A percentile compares a stretch with the other conserved stretches of the same genome.
Conservation (phyloP, 2,888 invertebrate species). For the Eristalis intricaria region DNA sequence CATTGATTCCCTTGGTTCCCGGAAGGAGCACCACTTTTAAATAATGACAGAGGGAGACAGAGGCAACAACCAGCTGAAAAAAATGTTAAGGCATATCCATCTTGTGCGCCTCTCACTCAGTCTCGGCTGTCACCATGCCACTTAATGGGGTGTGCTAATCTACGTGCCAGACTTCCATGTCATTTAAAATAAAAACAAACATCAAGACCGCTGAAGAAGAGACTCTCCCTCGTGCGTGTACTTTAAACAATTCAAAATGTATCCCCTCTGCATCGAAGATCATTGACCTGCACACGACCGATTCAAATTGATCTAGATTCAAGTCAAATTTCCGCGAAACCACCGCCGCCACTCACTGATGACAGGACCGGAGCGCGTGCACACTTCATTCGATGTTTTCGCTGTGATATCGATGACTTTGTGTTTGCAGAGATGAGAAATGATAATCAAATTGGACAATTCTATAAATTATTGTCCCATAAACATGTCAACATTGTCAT, state of each 20-base stretch:
- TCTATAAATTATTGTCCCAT: constrained; percentile 47
- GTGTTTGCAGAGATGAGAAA: constrained; percentile 4
- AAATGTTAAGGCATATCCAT: constrained; percentile 22
- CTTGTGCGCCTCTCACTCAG: constrained; percentile 35
- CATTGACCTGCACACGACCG: background rate
- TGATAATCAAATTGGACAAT: constrained; percentile 46
- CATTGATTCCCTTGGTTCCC: background rate
- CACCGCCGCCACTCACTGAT: background rate
- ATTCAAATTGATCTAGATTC: background rate
- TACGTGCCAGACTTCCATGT: constrained; percentile 13
- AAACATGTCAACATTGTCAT: constrained; percentile 67
- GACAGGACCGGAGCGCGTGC: background rate
- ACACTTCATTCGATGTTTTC: background rate
- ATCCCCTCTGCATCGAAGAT: background rate
- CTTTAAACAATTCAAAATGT: background rate
- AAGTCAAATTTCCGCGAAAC: background rate
- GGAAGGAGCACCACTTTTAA: constrained; percentile 14
- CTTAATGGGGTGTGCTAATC: constrained; percentile 37
- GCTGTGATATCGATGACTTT: constrained; percentile 1
- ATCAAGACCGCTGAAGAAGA: background rate
- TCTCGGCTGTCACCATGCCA: constrained; percentile 21
- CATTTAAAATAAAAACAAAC: background rate
- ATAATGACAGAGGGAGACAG: constrained; percentile 22
- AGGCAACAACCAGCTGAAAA: background rate
- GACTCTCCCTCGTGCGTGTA: background rate